Evolutionary conservation across 1,140 invertebrate genomes (phyloP), one percentile per base, ranked within the genome.

Genomic region (Maconellicoccus hirsutus): DNA sequence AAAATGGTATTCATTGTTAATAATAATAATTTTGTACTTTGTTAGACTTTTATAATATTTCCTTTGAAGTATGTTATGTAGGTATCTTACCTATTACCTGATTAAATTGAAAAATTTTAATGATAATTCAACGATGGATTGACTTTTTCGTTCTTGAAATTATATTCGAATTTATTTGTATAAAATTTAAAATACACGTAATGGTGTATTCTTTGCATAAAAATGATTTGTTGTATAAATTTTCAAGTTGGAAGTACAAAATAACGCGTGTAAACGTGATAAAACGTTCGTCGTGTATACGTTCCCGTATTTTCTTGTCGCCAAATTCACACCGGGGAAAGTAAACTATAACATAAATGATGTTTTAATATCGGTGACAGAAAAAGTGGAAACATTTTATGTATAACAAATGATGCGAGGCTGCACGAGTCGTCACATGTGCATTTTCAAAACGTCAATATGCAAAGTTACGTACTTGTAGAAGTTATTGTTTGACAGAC

Each of bases 401-500:
- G n/a, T 23, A 66, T 66, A 66, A 66, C 25, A 66, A 66, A 66
- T 66, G 61, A 66, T 19, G 21, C 19, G 25, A 66, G 10, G 25
- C 61, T 66, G 61, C 61, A 66, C 22, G 61, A 66, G 61, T 66
- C 61, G 61, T 66, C 61, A 66, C 61, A 26, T 66, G 61, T 66
- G 61, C 61, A 66, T 66, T 66, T 66, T 66, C 22, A 66, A 66
- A 66, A 66, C 19, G 61, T 66, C 61, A 66, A 26, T 26, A 66
- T 66, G 61, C 61, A 66, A 66, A 66, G 25, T 23, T 66, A 25
- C n/a, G n/a, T n/a, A 22, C 61, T 66, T 66, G 61, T 66, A 25
- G 25, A 66, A 66, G 61, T 66, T 66, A 66, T 66, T 66, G 61
- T 66, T 23, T 66, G 61, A 66, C 61, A 66, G 61, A 66, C 61